phyloP scores from a whole-genome alignment of 2,797 vertebrate species.

The Neomorphus geoffroyi region DNA sequence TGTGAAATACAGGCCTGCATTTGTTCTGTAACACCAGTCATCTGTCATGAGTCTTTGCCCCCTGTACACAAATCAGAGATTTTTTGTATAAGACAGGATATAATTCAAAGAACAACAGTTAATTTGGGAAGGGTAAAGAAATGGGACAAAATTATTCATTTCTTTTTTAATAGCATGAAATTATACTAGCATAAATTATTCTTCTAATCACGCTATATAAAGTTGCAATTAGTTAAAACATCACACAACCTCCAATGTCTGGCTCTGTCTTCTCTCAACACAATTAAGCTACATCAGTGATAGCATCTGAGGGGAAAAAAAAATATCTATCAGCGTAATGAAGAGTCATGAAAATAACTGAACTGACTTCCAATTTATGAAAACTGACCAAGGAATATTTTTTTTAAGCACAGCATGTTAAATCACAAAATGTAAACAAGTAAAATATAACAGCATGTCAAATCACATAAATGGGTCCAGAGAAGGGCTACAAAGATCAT shows the following conservation, averaged over 20 bases:
- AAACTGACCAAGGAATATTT: background rate
- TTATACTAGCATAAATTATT: background rate
- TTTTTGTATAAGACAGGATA: background rate
- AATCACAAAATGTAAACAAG: background rate
- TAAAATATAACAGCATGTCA: too few species aligned
- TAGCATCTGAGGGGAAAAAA: rapidly evolving
- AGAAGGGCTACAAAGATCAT: too few species aligned
- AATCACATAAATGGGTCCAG: too few species aligned
- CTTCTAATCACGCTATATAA: background rate
- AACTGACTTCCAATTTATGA: background rate
- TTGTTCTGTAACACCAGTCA: background rate
- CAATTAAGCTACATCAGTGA: background rate
- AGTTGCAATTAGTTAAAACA: background rate
- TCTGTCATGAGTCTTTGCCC: background rate
- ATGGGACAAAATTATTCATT: rapidly evolving
- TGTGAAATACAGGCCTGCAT: background rate
- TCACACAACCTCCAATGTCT: background rate
- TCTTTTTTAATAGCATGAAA: background rate
- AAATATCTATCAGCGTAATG: background rate
- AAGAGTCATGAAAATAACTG: background rate
- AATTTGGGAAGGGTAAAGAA: background rate
- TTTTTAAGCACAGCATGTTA: background rate
- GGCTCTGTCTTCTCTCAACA: background rate
- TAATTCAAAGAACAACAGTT: background rate
- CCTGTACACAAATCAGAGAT: rapidly evolving